Base-by-base conservation (phyloP, 2,797 vertebrate genomes). In the Circus cinereus region DNA sequence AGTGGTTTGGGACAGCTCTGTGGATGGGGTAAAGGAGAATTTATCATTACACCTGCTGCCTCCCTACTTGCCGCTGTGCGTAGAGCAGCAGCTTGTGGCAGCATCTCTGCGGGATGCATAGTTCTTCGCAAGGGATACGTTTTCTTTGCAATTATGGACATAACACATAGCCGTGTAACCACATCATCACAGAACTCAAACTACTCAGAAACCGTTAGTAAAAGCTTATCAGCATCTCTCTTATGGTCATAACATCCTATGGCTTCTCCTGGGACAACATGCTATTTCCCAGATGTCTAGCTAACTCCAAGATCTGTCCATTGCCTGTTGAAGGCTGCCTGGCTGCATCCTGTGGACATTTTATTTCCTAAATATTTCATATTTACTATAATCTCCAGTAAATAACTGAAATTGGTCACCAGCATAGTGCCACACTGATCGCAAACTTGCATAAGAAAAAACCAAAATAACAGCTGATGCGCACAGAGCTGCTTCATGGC, bases 171-270 rank as follows among this genome's bases (percentile, higher is more conserved):
- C 92, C 50, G 12, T 73, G 73, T 92, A 92, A 97, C 88, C 67
- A 81, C 94, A 88, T 72, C 89, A 93, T 60, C 95, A 86, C 81
- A 92, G 72, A 89, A 92, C 38, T 67, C 82, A 64, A 89, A 87
- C 72, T 95, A 91, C 63, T 53, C 76, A 94, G 93, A 97, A 97
- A 95, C 56, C 86, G 69, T 92, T 60, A 88, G 63, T 60, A 74
- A 88, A 89, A 88, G 62, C 78, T 81, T 83, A 91, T 92, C 94
- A 83, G 89, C 84, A 59, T 92, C 57, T 89, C 65, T 81, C 56
- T 83, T 81, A 67, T 9, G 85, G 34, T 84, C 48, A 16, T 70
- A 93, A 73, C 34, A 74, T 82, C 75, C 86, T 90, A 76, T 42
- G 53, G 85, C 79, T 97, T 97, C 65, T 92, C 75, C 85, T 92